These are phyloP conservation scores for Hyposoter didymator DNA, from an alignment of 2,888 invertebrate species.

Conservation along the genomic window DNA sequence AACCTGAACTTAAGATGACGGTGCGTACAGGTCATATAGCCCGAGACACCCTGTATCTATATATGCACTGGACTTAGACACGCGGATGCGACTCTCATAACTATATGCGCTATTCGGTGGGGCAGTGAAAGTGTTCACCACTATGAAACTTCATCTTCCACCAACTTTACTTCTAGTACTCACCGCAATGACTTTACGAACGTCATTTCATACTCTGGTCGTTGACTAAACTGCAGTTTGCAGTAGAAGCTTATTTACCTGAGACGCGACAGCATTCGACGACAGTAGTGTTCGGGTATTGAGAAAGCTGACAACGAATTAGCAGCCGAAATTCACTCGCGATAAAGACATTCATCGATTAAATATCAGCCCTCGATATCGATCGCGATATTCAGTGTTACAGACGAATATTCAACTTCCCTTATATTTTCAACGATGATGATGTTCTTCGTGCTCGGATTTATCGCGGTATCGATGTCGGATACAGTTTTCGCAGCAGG, in stretches of 20 bases:
- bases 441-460: constrained; percentile 36
- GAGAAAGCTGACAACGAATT: constrained; percentile 23
- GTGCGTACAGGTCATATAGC: background rate
- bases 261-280: constrained; percentile 39
- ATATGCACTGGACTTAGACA: constrained; percentile 14
- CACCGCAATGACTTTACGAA: constrained; percentile 29
- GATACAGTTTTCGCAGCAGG: constrained; percentile 45
- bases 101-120: constrained; percentile 55
- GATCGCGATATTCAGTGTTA: background rate
- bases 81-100: constrained; percentile 58
- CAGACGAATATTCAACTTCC: background rate
- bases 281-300: constrained; percentile 31
- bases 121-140: constrained; percentile 69
- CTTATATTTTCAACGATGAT: background rate
- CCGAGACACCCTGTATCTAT: constrained; percentile 12
- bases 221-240: constrained; percentile 61
- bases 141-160: constrained; percentile 67
- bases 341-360: background rate
- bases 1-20: background rate
- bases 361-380: background rate
- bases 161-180: constrained; percentile 25
- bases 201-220: constrained; percentile 44
- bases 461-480: constrained; percentile 23
- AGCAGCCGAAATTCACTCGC: background rate
- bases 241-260: constrained; percentile 61